Evolutionary conservation across 2,113 vertebrate species (phyloP), one percentile per base, ranked within the genome.

Genomic region (Gavia stellata): DNA sequence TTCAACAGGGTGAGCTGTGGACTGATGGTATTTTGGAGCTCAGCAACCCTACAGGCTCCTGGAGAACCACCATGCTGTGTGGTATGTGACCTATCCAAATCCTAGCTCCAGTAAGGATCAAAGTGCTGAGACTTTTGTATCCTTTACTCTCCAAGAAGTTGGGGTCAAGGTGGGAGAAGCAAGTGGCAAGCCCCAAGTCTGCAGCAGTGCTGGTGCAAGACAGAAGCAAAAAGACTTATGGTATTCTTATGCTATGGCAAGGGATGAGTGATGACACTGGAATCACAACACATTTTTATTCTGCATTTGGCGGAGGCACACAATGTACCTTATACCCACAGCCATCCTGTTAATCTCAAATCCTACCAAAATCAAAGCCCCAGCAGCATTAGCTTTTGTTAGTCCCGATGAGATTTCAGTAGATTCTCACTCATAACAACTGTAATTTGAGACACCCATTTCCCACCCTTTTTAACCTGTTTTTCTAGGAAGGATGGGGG

Each of bases 391-490:
- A 44, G 2, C 3, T 81, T 82, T 50, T 49, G 18, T 42, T 61
- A 58, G 9, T 16, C 53, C 16, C 16, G 55, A 12, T 13, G 47
- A 85, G 5, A 36, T 63, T 84, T 88, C 65, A 87, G 4, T 58
- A 86, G 19, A 68, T 79, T 89, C 24, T 91, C 36, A 59, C 14
- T 84, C 24, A 5, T 40, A 53, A 28, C 4, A 1, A 19, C 17
- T 70, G 6, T 12, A 52, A 67, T 44, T 55, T 68, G 47, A 62
- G 34, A 53, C 11, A 67, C 1, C 1, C 0, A 3, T 56, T 86
- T 53, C 5, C 3, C 15, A 7, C 3, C 1, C 7, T 72, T 72
- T 85, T n/a, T 1, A 4, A 28, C 4, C 2, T 38, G 5, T 9
- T 84, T 73, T 73, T 68, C 31, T 59, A 14, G 19, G 53, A 58